Base-by-base conservation (phyloP, 2,888 invertebrate species). In the Hydroisotoma schaefferi region DNA sequence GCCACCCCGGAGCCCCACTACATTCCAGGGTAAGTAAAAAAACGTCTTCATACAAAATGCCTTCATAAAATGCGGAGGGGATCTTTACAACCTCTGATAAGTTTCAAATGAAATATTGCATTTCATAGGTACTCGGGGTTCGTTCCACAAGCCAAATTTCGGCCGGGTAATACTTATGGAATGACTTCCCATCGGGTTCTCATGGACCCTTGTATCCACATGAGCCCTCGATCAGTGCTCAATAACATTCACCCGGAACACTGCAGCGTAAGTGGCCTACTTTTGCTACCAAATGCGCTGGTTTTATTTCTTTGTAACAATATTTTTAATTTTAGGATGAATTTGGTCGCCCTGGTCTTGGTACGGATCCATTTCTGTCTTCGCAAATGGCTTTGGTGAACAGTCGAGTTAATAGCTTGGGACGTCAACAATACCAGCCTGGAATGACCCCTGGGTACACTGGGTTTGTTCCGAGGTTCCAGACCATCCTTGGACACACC, bases 141-240 rank as follows among this genome's bases (percentile, higher is more conserved):
- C 33, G 61, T 71, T 4, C 71, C 71, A 4, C 71, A 71, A 43
- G 66, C 52, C 18, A 67, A 72, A 29, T 70, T 53, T 40, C 61
- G 67, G 12, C 65, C 67, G 25, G 69, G 71, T 10, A 65, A 69
- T 28, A 71, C 69, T 2, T 71, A 64, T 57, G 71, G 71, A n/a
- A 55, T 65, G 49, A 68, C 66, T 15, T 62, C 65, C 23, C 68
- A 71, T 44, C 55, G 71, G 8, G 46, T 71, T 33, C 63, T 69
- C 5, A 44, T 71, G 18, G 69, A 71, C 47, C 71, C 71, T 27
- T 71, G 71, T 43, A 65, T 71, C 53, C 59, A 68, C 49, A 69
- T 71, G 71, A 68, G 68, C 44, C 67, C 68, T 37, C 62, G 69
- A 10, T 65, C 71, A 1, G 58, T 71, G 12, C 49, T 71, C 25